Conservation (phyloP, 2,113 vertebrate genomes). For the Diadophis punctatus region DNA sequence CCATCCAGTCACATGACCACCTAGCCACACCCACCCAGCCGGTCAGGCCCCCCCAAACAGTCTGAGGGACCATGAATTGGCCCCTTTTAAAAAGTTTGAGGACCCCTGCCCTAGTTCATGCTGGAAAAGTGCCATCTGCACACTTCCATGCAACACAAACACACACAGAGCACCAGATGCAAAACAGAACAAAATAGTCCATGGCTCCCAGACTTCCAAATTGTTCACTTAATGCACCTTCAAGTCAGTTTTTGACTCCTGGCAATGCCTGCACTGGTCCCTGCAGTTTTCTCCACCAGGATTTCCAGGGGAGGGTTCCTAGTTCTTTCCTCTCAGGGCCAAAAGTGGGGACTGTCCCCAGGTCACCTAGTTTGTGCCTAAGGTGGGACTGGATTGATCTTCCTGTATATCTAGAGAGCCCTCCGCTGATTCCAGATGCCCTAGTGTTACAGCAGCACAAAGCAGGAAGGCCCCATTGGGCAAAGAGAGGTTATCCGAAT, state of each 20-base stretch:
- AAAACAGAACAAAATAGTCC: background rate
- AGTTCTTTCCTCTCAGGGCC: background rate
- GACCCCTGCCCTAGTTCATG: too few species aligned
- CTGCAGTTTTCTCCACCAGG: background rate
- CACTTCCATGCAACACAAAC: background rate
- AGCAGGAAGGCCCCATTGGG: background rate
- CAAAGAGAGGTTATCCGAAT: background rate
- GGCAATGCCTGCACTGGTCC: background rate
- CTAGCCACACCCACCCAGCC: too few species aligned
- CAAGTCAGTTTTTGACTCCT: background rate
- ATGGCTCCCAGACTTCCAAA: background rate
- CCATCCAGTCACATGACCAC: too few species aligned
- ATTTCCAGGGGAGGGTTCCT: background rate
- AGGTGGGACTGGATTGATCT: background rate
- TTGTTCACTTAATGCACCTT: background rate
- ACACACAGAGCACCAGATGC: background rate
- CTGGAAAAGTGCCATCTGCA: background rate
- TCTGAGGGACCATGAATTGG: too few species aligned
- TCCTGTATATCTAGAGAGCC: background rate
- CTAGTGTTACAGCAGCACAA: background rate
- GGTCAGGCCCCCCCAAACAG: too few species aligned
- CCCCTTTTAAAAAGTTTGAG: too few species aligned
- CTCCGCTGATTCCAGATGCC: background rate
- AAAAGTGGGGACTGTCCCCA: background rate
- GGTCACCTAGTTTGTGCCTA: background rate